Percentiles rank a stretch among this genome's conserved stretches.
Evolutionary conservation across 1,140 invertebrate species (phyloP).

Genomic region (Calephelis nemesis): DNA sequence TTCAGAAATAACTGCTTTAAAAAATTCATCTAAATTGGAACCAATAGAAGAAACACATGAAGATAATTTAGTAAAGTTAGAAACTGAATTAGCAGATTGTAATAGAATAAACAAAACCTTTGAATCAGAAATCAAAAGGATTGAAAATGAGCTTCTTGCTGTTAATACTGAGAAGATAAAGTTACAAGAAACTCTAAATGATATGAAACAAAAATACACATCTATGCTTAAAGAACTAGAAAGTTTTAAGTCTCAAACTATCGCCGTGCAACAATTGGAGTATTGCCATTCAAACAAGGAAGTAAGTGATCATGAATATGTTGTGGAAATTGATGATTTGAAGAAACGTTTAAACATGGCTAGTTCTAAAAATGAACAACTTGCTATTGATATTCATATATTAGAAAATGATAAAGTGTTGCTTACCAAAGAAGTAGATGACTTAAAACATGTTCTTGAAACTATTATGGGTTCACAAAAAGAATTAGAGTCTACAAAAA

Average conservation of each 20-base stretch:
- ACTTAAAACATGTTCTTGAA: conserved; percentile 51
- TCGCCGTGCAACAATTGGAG: conserved; percentile 59
- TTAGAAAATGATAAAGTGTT: conserved; percentile 75
- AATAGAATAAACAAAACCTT: conserved; percentile 74
- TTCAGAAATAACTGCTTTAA: conserved; percentile 81
- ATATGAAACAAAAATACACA: conserved; percentile 72
- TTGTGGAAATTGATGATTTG: conserved; percentile 63
- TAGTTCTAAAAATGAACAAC: conserved; percentile 68
- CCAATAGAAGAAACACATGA: conserved; percentile 85
- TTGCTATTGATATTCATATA: conserved; percentile 69
- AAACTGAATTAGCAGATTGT: conserved; percentile 81
- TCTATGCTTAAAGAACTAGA: conserved; percentile 71
- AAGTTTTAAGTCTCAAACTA: conserved; percentile 57
- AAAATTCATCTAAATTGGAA: conserved; percentile 81
- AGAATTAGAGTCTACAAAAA: conserved; percentile 46
- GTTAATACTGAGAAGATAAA: conserved; percentile 67
- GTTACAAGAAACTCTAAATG: conserved; percentile 61
- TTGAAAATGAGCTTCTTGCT: conserved; percentile 63
- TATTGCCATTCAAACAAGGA: conserved; percentile 42
- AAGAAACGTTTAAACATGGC: conserved; percentile 54
- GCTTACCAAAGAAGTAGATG: conserved; percentile 63
- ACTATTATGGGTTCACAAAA: conserved; percentile 42
- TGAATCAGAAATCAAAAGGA: conserved; percentile 71
- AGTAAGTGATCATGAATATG: conserved; percentile 54
- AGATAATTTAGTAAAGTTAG: conserved; percentile 81